A percentile compares a stretch with the other conserved stretches of the same genome.
Evolutionary conservation across 1,140 invertebrate species (phyloP).

Genomic region (Scaptomyza montana): DNA sequence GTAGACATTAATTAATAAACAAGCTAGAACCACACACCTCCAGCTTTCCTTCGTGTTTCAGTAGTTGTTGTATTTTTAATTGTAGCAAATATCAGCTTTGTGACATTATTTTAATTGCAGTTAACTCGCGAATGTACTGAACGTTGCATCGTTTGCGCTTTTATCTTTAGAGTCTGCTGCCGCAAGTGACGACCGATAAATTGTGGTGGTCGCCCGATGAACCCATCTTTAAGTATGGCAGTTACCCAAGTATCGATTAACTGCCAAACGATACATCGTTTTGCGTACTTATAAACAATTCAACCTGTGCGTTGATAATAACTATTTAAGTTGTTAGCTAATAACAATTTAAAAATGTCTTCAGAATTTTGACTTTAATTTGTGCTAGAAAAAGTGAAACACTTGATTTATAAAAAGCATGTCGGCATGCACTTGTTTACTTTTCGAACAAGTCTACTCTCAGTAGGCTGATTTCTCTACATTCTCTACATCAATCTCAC

Average conservation of each 20-base stretch:
- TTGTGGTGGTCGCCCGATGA: constrained; percentile 22
- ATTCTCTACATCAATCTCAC: not conserved
- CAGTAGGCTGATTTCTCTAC: constrained; percentile 29
- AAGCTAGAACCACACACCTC: constrained; percentile 46
- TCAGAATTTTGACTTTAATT: not conserved
- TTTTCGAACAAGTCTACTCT: constrained; percentile 21
- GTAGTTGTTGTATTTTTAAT: constrained; percentile 25
- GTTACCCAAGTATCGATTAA: constrained; percentile 12
- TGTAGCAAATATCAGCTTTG: constrained; percentile 51
- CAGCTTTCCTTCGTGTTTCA: constrained; percentile 28
- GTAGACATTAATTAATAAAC: constrained; percentile 48
- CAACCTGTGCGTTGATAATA: not conserved
- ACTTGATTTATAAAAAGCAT: not conserved
- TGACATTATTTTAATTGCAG: constrained; percentile 50
- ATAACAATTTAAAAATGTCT: not conserved
- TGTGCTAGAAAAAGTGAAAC: not conserved
- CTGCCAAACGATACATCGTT: not conserved
- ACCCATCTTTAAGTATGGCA: not conserved
- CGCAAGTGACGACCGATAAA: constrained; percentile 23
- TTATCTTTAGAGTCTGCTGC: constrained; percentile 37
- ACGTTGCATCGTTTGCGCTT: constrained; percentile 46
- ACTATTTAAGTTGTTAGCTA: not conserved
- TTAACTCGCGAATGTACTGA: constrained; percentile 41
- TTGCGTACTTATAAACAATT: not conserved
- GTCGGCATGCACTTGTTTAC: constrained; percentile 32